Percentiles rank a stretch among this genome's conserved stretches.
These are phyloP conservation scores for Calameuta idolon DNA, from an alignment of 2,888 invertebrate species.

Conservation along the genomic window DNA sequence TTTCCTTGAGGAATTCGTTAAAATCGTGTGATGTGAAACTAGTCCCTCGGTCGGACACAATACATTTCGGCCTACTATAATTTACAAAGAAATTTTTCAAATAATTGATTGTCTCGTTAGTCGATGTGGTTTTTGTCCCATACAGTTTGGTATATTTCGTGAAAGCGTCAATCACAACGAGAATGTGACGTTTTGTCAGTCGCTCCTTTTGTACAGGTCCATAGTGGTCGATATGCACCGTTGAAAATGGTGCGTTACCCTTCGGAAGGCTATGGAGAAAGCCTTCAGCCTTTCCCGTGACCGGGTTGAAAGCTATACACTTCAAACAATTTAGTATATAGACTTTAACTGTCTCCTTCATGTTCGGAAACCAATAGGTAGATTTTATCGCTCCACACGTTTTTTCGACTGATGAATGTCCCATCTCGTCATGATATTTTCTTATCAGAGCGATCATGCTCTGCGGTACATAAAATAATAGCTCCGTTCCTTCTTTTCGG, in stretches of 20 bases:
- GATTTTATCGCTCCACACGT: neutral
- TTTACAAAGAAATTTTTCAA: slow-evolving; percentile 27
- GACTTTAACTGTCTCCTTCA: slow-evolving; percentile 21
- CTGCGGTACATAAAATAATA: slow-evolving; percentile 34
- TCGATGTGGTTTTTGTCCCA: slow-evolving; percentile 24
- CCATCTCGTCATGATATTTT: slow-evolving; percentile 31
- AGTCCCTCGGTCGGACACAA: slow-evolving; percentile 42
- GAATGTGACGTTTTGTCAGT: slow-evolving; percentile 23
- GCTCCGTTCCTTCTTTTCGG: slow-evolving; percentile 19
- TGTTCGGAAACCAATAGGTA: slow-evolving; percentile 17
- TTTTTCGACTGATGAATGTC: slow-evolving; percentile 31
- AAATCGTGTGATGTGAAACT: slow-evolving; percentile 42
- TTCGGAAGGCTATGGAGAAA: slow-evolving; percentile 41
- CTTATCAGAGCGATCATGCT: slow-evolving; percentile 8
- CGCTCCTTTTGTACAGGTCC: slow-evolving; percentile 37
- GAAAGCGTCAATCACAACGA: slow-evolving; percentile 41
- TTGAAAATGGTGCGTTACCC: slow-evolving; percentile 41
- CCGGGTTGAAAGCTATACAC: slow-evolving; percentile 36
- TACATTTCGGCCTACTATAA: slow-evolving; percentile 29
- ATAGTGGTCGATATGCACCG: slow-evolving; percentile 43
- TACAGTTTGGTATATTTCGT: slow-evolving; percentile 39
- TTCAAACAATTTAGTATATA: slow-evolving; percentile 44
- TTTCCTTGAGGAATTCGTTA: slow-evolving; percentile 30
- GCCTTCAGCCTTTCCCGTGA: slow-evolving; percentile 36
- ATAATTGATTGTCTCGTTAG: slow-evolving; percentile 27